Conservation (phyloP, 2,797 vertebrate genomes). For the Eulemur albifrons region DNA sequence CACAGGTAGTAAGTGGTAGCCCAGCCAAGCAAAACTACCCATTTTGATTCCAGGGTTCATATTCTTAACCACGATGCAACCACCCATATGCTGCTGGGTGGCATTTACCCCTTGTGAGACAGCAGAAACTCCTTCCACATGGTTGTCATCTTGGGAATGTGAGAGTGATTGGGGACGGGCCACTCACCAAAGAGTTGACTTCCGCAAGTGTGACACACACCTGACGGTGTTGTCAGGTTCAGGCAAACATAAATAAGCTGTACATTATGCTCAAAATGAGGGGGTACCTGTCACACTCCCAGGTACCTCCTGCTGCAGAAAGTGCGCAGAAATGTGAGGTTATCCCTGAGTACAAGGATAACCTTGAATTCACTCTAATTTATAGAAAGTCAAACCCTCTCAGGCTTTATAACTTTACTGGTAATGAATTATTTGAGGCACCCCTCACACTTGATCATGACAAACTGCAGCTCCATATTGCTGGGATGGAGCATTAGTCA, state of each 20-base stretch:
- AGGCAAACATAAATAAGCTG: neutral
- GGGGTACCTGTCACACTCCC: neutral
- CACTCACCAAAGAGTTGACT: neutral
- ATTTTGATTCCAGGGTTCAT: neutral
- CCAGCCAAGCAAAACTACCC: accelerated
- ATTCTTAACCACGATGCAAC: neutral
- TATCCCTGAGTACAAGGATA: neutral
- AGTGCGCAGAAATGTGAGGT: neutral
- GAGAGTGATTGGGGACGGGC: accelerated
- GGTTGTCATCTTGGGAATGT: neutral
- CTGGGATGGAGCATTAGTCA: conserved; percentile 32
- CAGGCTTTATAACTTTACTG: neutral
- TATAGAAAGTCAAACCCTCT: conserved; percentile 11
- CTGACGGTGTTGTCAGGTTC: neutral
- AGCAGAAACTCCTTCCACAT: neutral
- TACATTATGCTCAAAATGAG: neutral
- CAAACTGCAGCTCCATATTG: neutral
- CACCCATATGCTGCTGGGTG: accelerated
- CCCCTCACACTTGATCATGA: conserved; percentile 29
- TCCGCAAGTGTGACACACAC: neutral
- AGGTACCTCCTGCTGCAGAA: neutral
- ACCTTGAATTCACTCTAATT: conserved; percentile 62
- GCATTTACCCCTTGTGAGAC: neutral
- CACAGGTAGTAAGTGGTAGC: neutral
- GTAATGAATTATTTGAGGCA: conserved; percentile 41